A percentile compares a stretch with the other conserved stretches of the same genome.
Evolutionary conservation across 2,113 vertebrate genomes (phyloP).

Genomic region (Lepisosteus oculatus): DNA sequence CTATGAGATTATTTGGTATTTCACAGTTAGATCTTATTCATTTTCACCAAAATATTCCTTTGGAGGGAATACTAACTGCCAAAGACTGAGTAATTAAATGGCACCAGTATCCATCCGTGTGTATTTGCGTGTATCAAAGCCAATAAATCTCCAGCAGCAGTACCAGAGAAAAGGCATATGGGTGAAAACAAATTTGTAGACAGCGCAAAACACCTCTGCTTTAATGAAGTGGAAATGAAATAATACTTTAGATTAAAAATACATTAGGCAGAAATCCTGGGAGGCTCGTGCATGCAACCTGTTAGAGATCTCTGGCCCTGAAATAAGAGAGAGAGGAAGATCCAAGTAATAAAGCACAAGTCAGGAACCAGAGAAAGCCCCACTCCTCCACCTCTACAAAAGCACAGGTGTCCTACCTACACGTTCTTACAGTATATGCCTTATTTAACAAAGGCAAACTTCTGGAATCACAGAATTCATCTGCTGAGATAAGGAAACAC

Average conservation of each 20-base stretch:
- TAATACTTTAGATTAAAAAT: conserved; percentile 7
- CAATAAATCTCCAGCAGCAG: conserved; percentile 9
- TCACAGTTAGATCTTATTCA: background rate
- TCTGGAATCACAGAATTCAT: background rate
- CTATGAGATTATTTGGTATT: background rate
- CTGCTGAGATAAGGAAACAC: conserved; percentile 6
- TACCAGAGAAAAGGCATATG: background rate
- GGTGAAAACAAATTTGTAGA: conserved; percentile 1
- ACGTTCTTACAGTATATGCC: background rate
- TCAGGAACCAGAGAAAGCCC: background rate
- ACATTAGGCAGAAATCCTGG: background rate
- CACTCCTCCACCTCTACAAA: background rate
- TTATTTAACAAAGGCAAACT: background rate
- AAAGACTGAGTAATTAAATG: background rate
- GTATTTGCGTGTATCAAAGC: background rate
- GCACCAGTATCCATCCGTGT: background rate
- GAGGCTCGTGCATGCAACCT: background rate
- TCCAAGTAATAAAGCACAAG: background rate
- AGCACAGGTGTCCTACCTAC: background rate
- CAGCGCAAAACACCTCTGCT: background rate
- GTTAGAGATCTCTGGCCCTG: background rate
- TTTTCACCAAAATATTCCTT: background rate
- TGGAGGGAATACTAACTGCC: background rate
- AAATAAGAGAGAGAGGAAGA: background rate
- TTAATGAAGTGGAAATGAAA: conserved; percentile 6